Percentiles rank a stretch among this genome's conserved stretches.
phyloP scores from a whole-genome alignment of 2,888 invertebrate species.

The Dryobota labecula region DNA sequence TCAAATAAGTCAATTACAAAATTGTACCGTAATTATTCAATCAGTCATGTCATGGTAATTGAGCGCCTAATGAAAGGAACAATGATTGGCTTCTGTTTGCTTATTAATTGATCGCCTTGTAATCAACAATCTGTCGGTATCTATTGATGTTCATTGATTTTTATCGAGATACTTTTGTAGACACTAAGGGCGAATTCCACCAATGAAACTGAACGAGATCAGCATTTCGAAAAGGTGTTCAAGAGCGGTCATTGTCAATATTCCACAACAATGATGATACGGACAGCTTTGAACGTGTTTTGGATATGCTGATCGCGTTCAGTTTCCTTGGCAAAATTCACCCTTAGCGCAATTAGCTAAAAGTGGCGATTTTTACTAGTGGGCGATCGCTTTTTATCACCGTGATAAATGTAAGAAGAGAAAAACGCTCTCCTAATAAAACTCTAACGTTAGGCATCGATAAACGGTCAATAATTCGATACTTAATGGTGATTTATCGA shows the following conservation, averaged over 20 bases:
- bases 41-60: conserved; percentile 40
- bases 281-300: not conserved
- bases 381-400: not conserved
- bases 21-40: conserved; percentile 38
- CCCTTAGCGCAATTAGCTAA: not conserved
- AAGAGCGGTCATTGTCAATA: not conserved
- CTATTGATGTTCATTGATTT: conserved; percentile 23
- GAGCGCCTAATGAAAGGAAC: conserved; percentile 49
- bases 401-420: not conserved
- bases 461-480: not conserved
- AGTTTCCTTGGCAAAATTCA: too few relatives aligned
- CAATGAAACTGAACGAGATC: not conserved
- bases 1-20: conserved; percentile 21
- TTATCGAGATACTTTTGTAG: not conserved
- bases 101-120: conserved; percentile 24
- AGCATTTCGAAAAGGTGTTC: not conserved
- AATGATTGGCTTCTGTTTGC: conserved; percentile 35
- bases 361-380: too few relatives aligned
- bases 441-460: not conserved
- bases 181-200: not conserved
- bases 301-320: not conserved
- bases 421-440: not conserved
- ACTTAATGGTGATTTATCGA: conserved; percentile 6
- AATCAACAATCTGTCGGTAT: conserved; percentile 37
- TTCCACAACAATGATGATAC: not conserved